A percentile compares a stretch with the other conserved stretches of the same genome.
phyloP scores from a whole-genome alignment of 2,797 vertebrate species.

The Crenuchus spilurus region DNA sequence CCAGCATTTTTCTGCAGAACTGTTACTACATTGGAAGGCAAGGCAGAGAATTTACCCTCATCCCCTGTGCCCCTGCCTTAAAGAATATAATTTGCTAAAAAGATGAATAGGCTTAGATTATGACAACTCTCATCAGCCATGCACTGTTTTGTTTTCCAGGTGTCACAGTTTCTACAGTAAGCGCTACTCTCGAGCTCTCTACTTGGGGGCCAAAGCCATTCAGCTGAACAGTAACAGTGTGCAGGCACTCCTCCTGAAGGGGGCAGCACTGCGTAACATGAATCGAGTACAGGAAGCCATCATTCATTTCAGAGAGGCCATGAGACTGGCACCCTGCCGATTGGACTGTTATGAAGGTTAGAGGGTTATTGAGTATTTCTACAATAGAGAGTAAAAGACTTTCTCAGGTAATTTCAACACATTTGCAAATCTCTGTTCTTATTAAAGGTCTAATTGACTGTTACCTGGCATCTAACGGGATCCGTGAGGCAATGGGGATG shows the following conservation, averaged over 20 bases:
- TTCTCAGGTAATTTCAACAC: not conserved
- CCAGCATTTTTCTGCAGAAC: not conserved
- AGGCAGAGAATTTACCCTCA: too few relatives aligned
- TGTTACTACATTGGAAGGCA: too few relatives aligned
- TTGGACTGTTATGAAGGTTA: conserved; percentile 96
- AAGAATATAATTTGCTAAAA: too few relatives aligned
- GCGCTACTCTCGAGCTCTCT: conserved; percentile 93
- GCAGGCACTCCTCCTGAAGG: conserved; percentile 94
- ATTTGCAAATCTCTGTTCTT: not conserved
- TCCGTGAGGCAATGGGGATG: conserved; percentile 98
- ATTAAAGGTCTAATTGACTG: conserved; percentile 93
- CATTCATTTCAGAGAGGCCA: conserved; percentile 97
- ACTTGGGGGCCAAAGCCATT: conserved; percentile 97
- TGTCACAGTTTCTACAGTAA: conserved; percentile 99
- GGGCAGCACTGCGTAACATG: conserved; percentile 95
- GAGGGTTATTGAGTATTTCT: not conserved
- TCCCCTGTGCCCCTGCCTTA: too few relatives aligned
- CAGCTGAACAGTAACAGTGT: conserved; percentile 98
- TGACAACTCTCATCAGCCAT: too few relatives aligned
- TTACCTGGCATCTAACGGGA: conserved; percentile 94
- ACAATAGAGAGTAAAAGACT: too few relatives aligned
- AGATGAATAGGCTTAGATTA: too few relatives aligned
- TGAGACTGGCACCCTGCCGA: conserved; percentile 91
- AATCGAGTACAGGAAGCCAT: conserved; percentile 96
- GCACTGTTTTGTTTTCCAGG: conserved; percentile 69